Conservation (phyloP, 2,797 vertebrate genomes). For the Gastrophryne carolinensis region DNA sequence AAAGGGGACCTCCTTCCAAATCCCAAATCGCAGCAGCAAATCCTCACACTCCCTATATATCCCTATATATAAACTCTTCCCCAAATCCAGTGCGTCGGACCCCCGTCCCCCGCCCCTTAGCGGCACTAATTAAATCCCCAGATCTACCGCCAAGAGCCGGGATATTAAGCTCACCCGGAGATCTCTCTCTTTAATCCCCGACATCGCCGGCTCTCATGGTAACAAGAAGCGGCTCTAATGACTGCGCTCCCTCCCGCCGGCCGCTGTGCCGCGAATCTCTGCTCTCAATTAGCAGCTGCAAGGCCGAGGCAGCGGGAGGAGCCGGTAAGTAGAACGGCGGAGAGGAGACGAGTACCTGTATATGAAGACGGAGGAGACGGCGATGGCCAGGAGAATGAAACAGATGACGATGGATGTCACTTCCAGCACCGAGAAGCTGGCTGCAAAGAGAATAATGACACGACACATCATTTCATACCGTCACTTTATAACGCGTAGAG, state of each 20-base stretch:
- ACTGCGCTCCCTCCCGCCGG: background rate
- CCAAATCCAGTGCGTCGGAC: too few species aligned
- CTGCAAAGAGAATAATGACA: constrained; percentile 62
- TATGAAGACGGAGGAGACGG: constrained; percentile 83
- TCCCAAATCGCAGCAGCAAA: too few species aligned
- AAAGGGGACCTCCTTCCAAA: too few species aligned
- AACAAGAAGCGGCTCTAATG: constrained; percentile 21
- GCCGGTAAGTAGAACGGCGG: background rate
- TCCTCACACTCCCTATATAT: too few species aligned
- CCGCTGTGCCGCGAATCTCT: background rate
- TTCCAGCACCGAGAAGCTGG: constrained; percentile 81
- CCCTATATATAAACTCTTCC: too few species aligned
- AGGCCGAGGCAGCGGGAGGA: background rate
- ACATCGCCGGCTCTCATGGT: constrained; percentile 33
- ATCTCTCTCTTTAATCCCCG: constrained; percentile 10
- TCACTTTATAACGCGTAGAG: too few species aligned
- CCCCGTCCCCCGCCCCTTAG: background rate
- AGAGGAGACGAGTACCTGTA: constrained; percentile 72
- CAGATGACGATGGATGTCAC: constrained; percentile 80
- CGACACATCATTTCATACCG: too few species aligned
- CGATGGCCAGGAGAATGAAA: constrained; percentile 75
- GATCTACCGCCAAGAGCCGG: background rate
- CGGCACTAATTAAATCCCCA: background rate
- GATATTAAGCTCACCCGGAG: background rate
- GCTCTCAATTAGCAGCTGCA: constrained; percentile 29